Base-by-base conservation (phyloP, 2,113 vertebrate species). In the Cyphomyrus plagiostoma region DNA sequence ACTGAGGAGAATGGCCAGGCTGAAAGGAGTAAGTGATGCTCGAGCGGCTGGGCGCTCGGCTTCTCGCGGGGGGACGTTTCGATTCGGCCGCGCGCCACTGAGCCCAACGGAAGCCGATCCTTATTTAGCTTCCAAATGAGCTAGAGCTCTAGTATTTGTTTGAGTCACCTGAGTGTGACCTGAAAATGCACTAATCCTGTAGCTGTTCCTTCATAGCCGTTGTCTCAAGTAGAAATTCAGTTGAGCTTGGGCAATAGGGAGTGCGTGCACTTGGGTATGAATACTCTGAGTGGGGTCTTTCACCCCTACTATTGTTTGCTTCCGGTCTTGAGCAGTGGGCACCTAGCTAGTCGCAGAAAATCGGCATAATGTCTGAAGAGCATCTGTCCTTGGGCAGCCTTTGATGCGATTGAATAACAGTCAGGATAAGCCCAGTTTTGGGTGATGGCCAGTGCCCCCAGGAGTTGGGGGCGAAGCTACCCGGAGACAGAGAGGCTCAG, bases 161-260 rank as follows among this genome's bases (percentile, higher is more conserved):
- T 70, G 48, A 77, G 48, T 50, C 70, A 89, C 88, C 88, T 89
- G 70, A 52, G 45, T 77, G 46, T 5, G 70, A 26, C 49, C 66
- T 52, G 49, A 82, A 80, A 70, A 82, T 53, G 88, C 88, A 15
- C 3, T n/a, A 50, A 52, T 56, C 58, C 62, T 23, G 45, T 17
- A 21, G 49, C 5, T 7, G 46, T 30, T 88, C 66, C 26, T 74
- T 35, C 66, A 77, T 30, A 83, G 30, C 74, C 35, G 7, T 82
- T 83, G 87, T 89, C 42, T 88, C 42, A 35, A 88, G 62, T 30
- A 88, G 46, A 30, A 89, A 30, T 35, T 26, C n/a, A 35, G 50
- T 88, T 48, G 42, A 48, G 42, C 80, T 39, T 53, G 49, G 56
- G 56, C 50, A 66, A 62, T 88, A 11, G 70, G 70, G n/a, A 21